phyloP scores from a whole-genome alignment of 2,888 invertebrate species.

The Himalopsyche kuldschensis region DNA sequence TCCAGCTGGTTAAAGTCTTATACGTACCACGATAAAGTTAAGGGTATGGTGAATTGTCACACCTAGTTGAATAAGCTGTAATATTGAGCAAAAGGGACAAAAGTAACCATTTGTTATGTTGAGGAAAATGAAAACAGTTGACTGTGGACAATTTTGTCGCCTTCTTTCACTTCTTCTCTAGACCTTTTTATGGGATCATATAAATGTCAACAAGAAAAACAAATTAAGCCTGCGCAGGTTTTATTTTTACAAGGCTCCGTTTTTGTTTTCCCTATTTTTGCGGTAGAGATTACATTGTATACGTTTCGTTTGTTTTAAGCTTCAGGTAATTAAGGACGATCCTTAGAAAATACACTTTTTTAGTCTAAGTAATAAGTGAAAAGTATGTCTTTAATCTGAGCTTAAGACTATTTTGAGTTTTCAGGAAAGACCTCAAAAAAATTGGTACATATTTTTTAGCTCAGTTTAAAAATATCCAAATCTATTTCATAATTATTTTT shows the following conservation, averaged over 20 bases:
- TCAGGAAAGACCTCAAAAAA: no score
- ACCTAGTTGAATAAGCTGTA: not conserved
- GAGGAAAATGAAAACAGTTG: constrained; percentile 20
- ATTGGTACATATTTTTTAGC: no score
- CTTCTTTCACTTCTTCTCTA: not conserved
- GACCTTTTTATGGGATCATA: constrained; percentile 30
- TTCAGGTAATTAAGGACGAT: constrained; percentile 16
- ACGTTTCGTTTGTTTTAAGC: constrained; percentile 15
- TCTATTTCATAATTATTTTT: no score
- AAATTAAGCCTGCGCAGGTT: constrained; percentile 29
- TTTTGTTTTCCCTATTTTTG: constrained; percentile 21
- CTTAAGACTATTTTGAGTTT: not conserved
- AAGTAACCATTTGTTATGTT: not conserved
- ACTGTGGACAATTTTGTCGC: constrained; percentile 8
- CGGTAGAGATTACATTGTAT: constrained; percentile 18
- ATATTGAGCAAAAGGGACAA: not conserved
- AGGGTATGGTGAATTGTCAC: not conserved
- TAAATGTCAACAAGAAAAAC: constrained; percentile 35
- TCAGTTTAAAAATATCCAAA: no score
- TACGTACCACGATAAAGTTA: no score
- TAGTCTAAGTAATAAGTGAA: not conserved
- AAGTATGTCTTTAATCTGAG: not conserved
- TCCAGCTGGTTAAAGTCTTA: no score
- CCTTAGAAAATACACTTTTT: not conserved
- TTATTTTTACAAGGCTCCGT: constrained; percentile 22